Conservation (phyloP, 2,113 vertebrate genomes). For the Entomyzon cyanotis region DNA sequence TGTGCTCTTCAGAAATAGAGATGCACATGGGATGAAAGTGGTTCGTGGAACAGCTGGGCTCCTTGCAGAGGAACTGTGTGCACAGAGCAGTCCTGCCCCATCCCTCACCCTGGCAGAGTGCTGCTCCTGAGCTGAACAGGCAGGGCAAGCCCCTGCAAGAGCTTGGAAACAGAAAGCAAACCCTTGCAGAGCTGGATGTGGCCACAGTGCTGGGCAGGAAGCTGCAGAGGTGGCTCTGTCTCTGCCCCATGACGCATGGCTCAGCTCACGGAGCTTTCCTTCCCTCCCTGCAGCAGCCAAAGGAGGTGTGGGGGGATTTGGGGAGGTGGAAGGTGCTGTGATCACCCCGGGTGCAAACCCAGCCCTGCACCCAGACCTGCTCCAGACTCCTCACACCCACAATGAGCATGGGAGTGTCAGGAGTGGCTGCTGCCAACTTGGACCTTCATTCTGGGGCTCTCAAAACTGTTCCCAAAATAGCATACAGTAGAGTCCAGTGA, state of each 20-base stretch:
- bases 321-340: neutral
- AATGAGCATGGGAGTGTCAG: rapidly evolving
- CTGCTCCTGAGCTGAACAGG: neutral
- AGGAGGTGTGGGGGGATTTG: rapidly evolving
- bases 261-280: neutral
- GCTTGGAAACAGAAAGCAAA: neutral
- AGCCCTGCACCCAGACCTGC: neutral
- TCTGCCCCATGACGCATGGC: neutral
- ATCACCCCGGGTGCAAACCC: neutral
- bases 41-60: rapidly evolving
- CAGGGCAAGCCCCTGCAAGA: neutral
- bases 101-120: neutral
- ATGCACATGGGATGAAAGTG: rapidly evolving
- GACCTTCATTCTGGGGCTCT: neutral
- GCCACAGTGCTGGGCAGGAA: neutral
- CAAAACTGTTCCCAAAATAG: neutral
- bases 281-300: neutral
- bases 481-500: neutral
- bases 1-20: neutral
- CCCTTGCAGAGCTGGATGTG: neutral
- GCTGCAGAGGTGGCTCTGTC: neutral
- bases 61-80: neutral
- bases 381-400: rapidly evolving
- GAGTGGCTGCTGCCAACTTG: neutral
- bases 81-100: neutral